These are phyloP conservation scores for Stichopus chloronotus DNA, from an alignment of 35 echinoderm and acorn worm species.

Conservation along the genomic window DNA sequence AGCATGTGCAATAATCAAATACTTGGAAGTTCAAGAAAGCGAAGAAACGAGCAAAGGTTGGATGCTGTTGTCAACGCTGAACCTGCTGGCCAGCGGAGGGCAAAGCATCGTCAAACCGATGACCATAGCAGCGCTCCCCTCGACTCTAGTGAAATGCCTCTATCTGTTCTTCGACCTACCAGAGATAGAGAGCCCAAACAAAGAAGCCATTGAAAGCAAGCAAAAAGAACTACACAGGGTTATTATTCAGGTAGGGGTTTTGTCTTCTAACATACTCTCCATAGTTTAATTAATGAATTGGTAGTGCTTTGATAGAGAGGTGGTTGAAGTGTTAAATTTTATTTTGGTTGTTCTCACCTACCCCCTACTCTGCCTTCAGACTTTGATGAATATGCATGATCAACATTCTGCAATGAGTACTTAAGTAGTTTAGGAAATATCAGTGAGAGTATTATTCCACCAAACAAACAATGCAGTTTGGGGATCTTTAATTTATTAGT, in stretches of 20 bases:
- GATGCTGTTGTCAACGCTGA: conserved; percentile 92
- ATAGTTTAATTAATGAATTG: too few species aligned
- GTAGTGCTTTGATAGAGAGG: too few species aligned
- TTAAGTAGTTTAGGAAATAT: too few species aligned
- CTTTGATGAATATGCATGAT: too few species aligned
- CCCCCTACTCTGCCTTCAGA: too few species aligned
- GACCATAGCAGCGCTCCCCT: conserved; percentile 91
- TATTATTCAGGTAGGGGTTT: conserved; percentile 76
- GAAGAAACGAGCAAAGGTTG: conserved; percentile 95
- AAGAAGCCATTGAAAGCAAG: conserved; percentile 28
- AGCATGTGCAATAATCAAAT: conserved; percentile 92
- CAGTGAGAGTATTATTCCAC: too few species aligned
- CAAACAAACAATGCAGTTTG: too few species aligned
- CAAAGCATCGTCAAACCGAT: conserved; percentile 93
- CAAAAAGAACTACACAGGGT: conserved; percentile 75
- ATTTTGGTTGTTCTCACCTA: too few species aligned
- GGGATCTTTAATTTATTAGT: too few species aligned
- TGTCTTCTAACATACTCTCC: too few species aligned
- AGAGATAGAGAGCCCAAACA: conserved; percentile 52
- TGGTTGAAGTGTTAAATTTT: too few species aligned
- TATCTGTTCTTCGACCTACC: conserved; percentile 98
- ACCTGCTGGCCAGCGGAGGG: conserved; percentile 84
- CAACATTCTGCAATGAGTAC: too few species aligned
- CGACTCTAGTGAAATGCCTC: conserved; percentile 98
- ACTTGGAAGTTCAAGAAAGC: conserved; percentile 87